Percentiles rank a stretch among this genome's conserved stretches.
Evolutionary conservation across 2,113 vertebrate species (phyloP).

Genomic region (Rattus rattus): DNA sequence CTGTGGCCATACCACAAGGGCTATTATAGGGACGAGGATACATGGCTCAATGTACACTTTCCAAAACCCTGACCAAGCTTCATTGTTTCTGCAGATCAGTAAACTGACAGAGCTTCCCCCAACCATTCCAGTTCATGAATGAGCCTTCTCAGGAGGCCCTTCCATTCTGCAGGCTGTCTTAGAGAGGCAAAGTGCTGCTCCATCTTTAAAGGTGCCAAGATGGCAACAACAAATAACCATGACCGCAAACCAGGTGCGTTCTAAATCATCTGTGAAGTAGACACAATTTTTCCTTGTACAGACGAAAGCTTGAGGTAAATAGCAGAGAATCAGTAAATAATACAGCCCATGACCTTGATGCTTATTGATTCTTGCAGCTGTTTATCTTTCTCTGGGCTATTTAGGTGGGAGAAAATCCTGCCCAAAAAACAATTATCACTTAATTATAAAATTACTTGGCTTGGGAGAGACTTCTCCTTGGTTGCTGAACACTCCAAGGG

Average conservation of each 20-base stretch:
- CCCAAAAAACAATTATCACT: conserved; percentile 88
- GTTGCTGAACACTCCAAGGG: conserved; percentile 80
- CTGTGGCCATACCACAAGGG: background rate
- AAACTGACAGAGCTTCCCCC: background rate
- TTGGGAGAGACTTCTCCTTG: conserved; percentile 84
- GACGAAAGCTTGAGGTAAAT: conserved; percentile 86
- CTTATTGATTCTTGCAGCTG: conserved; percentile 89
- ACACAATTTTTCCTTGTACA: conserved; percentile 69
- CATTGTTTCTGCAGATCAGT: no score
- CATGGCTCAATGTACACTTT: background rate
- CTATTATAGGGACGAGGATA: no score
- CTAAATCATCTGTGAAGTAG: conserved; percentile 74
- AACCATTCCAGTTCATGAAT: background rate
- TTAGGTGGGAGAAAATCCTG: conserved; percentile 56
- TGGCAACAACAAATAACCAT: background rate
- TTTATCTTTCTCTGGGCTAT: conserved; percentile 88
- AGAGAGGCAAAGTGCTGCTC: background rate
- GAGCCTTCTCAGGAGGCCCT: background rate
- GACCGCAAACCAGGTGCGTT: background rate
- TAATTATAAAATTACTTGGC: conserved; percentile 90
- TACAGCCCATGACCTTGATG: conserved; percentile 89
- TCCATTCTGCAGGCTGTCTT: background rate
- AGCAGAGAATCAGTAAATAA: conserved; percentile 88
- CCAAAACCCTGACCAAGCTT: accelerated
- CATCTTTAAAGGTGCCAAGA: background rate